phyloP scores from a whole-genome alignment of 1,140 invertebrate genomes.

The Drosophila orena region DNA sequence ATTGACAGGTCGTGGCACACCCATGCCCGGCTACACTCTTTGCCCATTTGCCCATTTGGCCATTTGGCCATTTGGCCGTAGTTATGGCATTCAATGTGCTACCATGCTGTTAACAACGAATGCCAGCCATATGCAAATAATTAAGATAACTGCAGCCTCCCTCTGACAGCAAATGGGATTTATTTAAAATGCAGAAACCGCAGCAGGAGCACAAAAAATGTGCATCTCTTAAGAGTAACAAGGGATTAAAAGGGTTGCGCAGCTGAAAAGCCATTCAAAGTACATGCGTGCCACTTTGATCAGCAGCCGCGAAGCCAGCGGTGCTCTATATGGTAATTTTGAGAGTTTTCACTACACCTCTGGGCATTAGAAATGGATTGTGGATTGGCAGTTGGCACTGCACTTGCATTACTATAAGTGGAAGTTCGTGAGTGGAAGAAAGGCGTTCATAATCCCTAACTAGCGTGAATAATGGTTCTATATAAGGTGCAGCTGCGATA shows the following conservation, averaged over 20 bases:
- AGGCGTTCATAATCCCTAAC: neutral
- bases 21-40: constrained; percentile 24
- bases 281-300: neutral
- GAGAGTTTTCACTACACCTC: too few species aligned
- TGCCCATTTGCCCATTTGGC: constrained; percentile 57
- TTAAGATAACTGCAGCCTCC: constrained; percentile 54
- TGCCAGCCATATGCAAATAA: constrained; percentile 55
- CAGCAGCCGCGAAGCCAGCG: neutral
- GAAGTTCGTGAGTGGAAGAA: too few species aligned
- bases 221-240: constrained; percentile 9
- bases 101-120: constrained; percentile 55
- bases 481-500: neutral
- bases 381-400: too few species aligned
- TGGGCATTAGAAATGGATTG: too few species aligned
- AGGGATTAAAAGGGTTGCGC: neutral
- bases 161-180: constrained; percentile 50
- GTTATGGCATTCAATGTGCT: constrained; percentile 69
- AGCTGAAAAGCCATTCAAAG: constrained; percentile 3
- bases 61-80: constrained; percentile 57
- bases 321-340: too few species aligned
- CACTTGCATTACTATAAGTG: too few species aligned
- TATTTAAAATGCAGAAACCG: constrained; percentile 33
- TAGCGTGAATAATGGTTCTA: neutral
- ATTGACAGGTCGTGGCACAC: constrained; percentile 43
- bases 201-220: constrained; percentile 23